Evolutionary conservation across 37 sponge, comb jelly and placozoan genomes (phyloP).

Genomic region (Agelas oroides): DNA sequence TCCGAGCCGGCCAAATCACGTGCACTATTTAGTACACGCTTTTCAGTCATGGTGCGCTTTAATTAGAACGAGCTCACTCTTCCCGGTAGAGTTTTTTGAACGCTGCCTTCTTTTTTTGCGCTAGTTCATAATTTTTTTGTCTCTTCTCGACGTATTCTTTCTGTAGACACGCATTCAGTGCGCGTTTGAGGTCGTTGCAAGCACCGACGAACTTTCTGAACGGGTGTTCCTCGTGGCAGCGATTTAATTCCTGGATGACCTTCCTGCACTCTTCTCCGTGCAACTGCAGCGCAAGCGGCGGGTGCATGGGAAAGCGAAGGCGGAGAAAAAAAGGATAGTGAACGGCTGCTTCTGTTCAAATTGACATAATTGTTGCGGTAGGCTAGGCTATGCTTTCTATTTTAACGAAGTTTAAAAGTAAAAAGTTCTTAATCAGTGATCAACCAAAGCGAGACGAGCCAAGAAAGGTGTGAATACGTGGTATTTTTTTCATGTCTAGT

Average conservation of each 20-base stretch:
- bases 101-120: slow-evolving; percentile 26
- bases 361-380: too few relatives aligned
- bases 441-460: too few relatives aligned
- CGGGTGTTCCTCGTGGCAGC: slow-evolving; percentile 77
- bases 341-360: neutral
- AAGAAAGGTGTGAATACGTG: too few relatives aligned
- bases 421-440: slow-evolving; percentile 1
- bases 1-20: neutral
- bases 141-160: slow-evolving; percentile 67
- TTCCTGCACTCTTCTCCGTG: slow-evolving; percentile 75
- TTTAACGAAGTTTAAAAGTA: too few relatives aligned
- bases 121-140: slow-evolving; percentile 30
- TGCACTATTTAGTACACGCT: slow-evolving; percentile 25
- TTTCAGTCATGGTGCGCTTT: slow-evolving; percentile 2
- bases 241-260: slow-evolving; percentile 64
- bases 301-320: slow-evolving; percentile 64
- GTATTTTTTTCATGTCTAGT: too few relatives aligned
- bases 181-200: slow-evolving; percentile 84
- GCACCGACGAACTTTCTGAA: slow-evolving; percentile 76
- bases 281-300: slow-evolving; percentile 71
- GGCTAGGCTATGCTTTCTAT: too few relatives aligned
- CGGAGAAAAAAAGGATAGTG: neutral
- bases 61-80: neutral
- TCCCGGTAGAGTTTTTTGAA: neutral
- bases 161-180: slow-evolving; percentile 73